Conservation (phyloP, 2,113 vertebrate species). For the Grammomys surdaster region DNA sequence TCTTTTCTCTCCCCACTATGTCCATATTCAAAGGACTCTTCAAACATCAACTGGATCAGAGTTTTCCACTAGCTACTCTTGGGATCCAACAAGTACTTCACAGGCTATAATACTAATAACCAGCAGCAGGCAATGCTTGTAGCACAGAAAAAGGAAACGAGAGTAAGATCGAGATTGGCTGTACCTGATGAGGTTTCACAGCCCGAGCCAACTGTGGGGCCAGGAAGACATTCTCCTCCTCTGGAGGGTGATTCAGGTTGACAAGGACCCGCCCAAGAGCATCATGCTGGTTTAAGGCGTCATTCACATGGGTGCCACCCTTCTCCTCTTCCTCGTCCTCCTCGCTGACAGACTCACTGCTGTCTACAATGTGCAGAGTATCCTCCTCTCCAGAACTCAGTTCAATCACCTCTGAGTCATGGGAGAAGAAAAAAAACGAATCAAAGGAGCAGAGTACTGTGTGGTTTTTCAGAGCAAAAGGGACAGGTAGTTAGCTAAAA, state of each 20-base stretch:
- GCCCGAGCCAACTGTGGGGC: slow-evolving; percentile 95
- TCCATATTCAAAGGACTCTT: neutral
- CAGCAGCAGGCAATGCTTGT: neutral
- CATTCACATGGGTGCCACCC: slow-evolving; percentile 97
- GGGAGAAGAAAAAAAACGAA: slow-evolving; percentile 47
- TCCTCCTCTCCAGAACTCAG: slow-evolving; percentile 98
- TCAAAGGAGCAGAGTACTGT: neutral
- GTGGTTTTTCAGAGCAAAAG: neutral
- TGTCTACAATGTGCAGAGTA: slow-evolving; percentile 92
- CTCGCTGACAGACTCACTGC: slow-evolving; percentile 95
- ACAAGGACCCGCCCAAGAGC: slow-evolving; percentile 95
- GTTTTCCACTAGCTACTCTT: neutral
- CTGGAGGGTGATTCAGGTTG: slow-evolving; percentile 98
- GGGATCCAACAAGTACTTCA: neutral
- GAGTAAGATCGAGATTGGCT: neutral
- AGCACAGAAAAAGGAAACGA: neutral
- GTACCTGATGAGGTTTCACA: slow-evolving; percentile 99
- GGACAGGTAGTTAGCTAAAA: neutral
- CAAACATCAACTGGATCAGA: neutral
- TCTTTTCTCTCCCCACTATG: neutral
- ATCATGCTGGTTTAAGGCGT: slow-evolving; percentile 94
- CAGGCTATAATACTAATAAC: neutral
- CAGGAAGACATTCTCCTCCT: slow-evolving; percentile 96
- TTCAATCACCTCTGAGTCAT: slow-evolving; percentile 95
- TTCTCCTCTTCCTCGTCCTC: slow-evolving; percentile 93